Base-by-base conservation (phyloP, 2,888 invertebrate species). In the Ophioninae sp. region DNA sequence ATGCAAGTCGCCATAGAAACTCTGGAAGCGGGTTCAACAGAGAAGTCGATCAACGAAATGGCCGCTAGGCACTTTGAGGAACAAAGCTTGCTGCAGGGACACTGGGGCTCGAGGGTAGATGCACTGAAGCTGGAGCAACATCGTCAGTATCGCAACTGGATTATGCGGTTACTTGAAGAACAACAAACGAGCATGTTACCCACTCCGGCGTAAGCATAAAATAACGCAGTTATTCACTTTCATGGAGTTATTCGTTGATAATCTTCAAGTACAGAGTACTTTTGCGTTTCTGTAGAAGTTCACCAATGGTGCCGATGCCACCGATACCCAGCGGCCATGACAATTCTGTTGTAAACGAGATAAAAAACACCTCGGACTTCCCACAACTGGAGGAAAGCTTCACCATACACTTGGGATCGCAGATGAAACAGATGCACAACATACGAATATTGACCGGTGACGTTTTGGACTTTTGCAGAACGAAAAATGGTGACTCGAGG, bases 391-490 rank as follows among this genome's bases (percentile, higher is more conserved):
- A 99, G 93, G 99, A 99, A 94, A 98, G 98, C 93, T 99, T 99
- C 93, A 99, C 99, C 23, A 99, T 99, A 90, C 98, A 99, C 94
- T 94, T 99, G 86, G 99, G 99, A 72, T 98, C 99, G 6, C 99
- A 99, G 93, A 95, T 99, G 93, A 99, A 99, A 93, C 99, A 99
- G 91, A 99, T 98, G 95, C 99, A 99, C 93, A 99, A 99, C 93
- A 96, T 99, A 85, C 95, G 99, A 77, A 96, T 99, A 84, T 94
- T 99, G 44, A 97, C 98, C 81, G 96, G 97, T 23, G 96, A 97
- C 93, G 95, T 97, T 17, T 95, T 97, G 88, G 97, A 98, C 91
- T 95, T 98, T 87, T 97, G 97, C 89, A 94, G 94, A 88, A 94
- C 95, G 0, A 91, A 94, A 82, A 94, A 93, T 86, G 93, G 92